These are phyloP conservation scores for Drosophila orena DNA, from an alignment of 1,140 invertebrate genomes.

Conservation along the genomic window DNA sequence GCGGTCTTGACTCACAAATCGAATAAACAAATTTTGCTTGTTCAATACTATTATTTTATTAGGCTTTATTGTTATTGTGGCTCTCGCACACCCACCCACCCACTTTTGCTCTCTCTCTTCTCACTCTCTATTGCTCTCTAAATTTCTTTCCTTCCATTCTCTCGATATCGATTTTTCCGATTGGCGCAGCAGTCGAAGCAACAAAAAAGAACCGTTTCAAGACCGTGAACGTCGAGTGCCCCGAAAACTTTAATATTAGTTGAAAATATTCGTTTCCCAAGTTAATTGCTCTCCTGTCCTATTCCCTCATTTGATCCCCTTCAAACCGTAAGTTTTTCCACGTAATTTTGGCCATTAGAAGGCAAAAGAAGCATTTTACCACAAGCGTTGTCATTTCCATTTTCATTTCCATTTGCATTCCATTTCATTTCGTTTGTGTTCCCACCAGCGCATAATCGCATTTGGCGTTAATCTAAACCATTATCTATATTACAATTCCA, in stretches of 20 bases:
- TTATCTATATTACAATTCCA: constrained; percentile 72
- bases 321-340: constrained; percentile 26
- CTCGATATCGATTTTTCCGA: constrained; percentile 70
- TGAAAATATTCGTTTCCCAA: constrained; percentile 14
- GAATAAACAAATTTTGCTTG: constrained; percentile 26
- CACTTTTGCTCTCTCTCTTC: constrained; percentile 17
- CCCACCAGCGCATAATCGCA: constrained; percentile 10
- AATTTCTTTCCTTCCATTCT: constrained; percentile 24
- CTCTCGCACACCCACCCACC: not conserved
- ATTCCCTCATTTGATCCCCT: not conserved
- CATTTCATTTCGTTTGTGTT: constrained; percentile 42
- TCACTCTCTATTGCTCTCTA: constrained; percentile 7
- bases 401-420: constrained; percentile 33
- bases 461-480: constrained; percentile 46
- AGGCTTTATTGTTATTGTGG: constrained; percentile 4
- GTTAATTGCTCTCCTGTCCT: constrained; percentile 7
- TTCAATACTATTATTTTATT: constrained; percentile 23
- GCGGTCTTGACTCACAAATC: constrained; percentile 14
- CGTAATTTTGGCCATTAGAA: constrained; percentile 2
- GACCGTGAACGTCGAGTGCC: constrained; percentile 23
- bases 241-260: constrained; percentile 25
- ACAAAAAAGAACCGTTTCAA: constrained; percentile 25
- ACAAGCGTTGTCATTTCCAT: constrained; percentile 36
- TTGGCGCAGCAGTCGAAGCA: constrained; percentile 46
- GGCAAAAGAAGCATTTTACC: constrained; percentile 10